Evolutionary conservation across 2,113 vertebrate genomes (phyloP), one percentile per base, ranked within the genome.

Genomic region (Cheirogaleus medius): DNA sequence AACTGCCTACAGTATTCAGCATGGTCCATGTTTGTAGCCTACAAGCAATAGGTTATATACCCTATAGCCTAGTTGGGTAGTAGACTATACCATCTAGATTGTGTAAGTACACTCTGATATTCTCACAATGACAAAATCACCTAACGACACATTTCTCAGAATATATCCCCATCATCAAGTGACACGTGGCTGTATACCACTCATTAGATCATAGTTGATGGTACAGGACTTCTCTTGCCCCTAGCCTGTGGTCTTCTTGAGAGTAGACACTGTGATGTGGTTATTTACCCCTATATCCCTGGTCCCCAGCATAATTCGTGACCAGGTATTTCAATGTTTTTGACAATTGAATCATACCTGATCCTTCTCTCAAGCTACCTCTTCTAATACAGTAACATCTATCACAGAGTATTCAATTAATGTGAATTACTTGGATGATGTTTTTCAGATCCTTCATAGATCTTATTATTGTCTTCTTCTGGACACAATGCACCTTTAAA

Each of bases 391-490:
- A 6, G 2, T 34, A 69, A 37, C 44, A 74, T 13, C 14, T 42
- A 56, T 74, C 49, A 23, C 1, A 52, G 29, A 47, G 8, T 42
- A 69, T 49, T 37, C n/a, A 63, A 14, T 49, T 58, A 92, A 90
- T 12, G 68, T 73, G 23, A 76, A 92, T 92, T 94, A 42, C 60
- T 73, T 63, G 77, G 37, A 54, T 6, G 64, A 44, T 32, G 4
- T 25, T 37, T 91, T 56, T 34, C 44, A 97, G 52, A 34, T 68
- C 37, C 3, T 86, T 96, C 20, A 44, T 80, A 58, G 89, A 58
- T 87, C 54, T 73, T 76, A 82, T 12, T 81, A 29, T 42, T 80
- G 21, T 87, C 37, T 87, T 63, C 68, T 71, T 76, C 73, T 66
- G 39, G 39, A 91, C 4, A 54, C 27, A 66, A 68, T 21, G 3